Evolutionary conservation across 2,888 invertebrate genomes (phyloP), one percentile per base, ranked within the genome.

Genomic region (Hipparchia sbordonii): DNA sequence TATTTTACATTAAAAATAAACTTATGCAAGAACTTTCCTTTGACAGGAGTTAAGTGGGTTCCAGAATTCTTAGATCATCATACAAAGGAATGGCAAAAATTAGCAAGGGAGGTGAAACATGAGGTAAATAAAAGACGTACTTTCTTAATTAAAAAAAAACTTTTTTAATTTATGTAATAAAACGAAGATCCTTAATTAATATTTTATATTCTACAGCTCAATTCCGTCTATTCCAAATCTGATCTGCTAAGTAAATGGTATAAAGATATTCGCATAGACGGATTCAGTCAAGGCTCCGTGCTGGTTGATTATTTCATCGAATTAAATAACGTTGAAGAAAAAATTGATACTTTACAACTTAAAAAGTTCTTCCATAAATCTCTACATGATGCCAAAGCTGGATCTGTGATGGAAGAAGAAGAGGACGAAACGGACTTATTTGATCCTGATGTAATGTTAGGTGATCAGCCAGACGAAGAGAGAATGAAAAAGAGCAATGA

Each of bases 271-370:
- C 95, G 97, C 78, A 97, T 98, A 77, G 98, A 98, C 83, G 97
- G 97, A 76, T 98, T 98, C 87, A 98, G 96, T 84, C 95, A 97
- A 85, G 98, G 98, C 72, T 98, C 98, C 79, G 96, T 98, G 65
- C 92, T 98, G 13, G 98, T 98, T 12, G 98, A 98, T 86, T 98
- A 97, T 85, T 96, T 97, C 79, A 96, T 98, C 13, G 97, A 97
- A 89, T 87, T 98, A 74, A 96, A 96, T 78, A 96, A 97, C 79
- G 94, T 97, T 3, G 96, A 95, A 60, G 94, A 95, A 72, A 95
- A 95, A 81, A 94, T 97, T 13, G 95, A 97, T 79, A 97, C 97
- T 0, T 83, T 95, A 72, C 96, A 97, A 84, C 94, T 97, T 67
- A 97, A 96, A 82, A 95, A 95, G 76, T 89, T 96, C 80, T 96